Conservation (phyloP, 2,888 invertebrate species). For the Calameuta pallipes region DNA sequence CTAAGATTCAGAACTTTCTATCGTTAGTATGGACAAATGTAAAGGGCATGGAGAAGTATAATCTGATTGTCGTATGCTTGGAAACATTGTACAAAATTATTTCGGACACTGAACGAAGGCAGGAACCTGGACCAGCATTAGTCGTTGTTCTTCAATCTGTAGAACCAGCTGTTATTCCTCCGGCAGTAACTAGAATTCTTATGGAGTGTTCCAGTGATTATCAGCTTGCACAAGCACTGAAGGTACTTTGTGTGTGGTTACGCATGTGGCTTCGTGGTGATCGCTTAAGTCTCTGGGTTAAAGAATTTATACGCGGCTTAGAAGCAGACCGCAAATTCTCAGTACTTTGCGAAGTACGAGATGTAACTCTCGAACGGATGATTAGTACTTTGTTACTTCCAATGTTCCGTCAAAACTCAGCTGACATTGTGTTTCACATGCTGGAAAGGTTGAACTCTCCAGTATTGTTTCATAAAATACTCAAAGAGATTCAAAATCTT, state of each 20-base stretch:
- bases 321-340: conserved; percentile 69
- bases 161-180: conserved; percentile 56
- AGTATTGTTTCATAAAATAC: conserved; percentile 71
- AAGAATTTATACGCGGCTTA: conserved; percentile 75
- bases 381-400: conserved; percentile 71
- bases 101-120: conserved; percentile 68
- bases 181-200: conserved; percentile 67
- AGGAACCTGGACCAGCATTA: conserved; percentile 71
- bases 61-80: conserved; percentile 70
- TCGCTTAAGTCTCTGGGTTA: conserved; percentile 75
- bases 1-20: conserved; percentile 41
- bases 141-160: conserved; percentile 73
- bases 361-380: conserved; percentile 72
- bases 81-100: conserved; percentile 73
- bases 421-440: conserved; percentile 75
- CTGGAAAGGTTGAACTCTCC: conserved; percentile 73
- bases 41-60: conserved; percentile 50
- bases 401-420: conserved; percentile 69
- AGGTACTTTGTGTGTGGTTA: conserved; percentile 77
- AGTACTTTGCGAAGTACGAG: conserved; percentile 72
- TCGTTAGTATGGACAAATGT: conserved; percentile 31
- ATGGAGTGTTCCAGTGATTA: conserved; percentile 65
- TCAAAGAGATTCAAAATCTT: conserved; percentile 60
- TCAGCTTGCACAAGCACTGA: conserved; percentile 73
- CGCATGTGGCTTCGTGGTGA: conserved; percentile 73